Evolutionary conservation across 1,140 invertebrate genomes (phyloP).

Genomic region (Latrodectus geometricus): DNA sequence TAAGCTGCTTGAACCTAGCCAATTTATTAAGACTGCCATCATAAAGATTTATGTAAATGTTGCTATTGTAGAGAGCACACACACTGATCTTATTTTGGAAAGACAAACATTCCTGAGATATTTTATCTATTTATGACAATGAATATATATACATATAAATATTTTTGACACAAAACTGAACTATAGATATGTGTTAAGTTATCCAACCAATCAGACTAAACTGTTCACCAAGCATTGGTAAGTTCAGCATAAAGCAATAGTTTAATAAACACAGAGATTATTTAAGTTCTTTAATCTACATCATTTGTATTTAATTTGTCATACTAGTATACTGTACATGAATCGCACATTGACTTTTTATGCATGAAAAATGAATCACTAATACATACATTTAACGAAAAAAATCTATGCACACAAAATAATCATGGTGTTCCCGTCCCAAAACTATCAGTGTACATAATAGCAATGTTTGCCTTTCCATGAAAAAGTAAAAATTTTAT

Average conservation of each 20-base stretch:
- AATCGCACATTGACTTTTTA: neutral
- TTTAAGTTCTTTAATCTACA: too few species aligned
- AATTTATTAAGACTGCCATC: neutral
- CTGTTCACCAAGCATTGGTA: too few species aligned
- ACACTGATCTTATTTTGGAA: slow-evolving; percentile 3
- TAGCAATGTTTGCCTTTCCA: slow-evolving; percentile 53
- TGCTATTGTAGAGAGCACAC: neutral
- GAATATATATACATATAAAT: neutral
- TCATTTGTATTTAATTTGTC: neutral
- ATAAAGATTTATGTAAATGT: neutral
- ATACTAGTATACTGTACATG: neutral
- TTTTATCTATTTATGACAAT: neutral
- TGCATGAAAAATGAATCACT: neutral
- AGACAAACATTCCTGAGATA: slow-evolving; percentile 33
- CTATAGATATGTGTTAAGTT: too few species aligned
- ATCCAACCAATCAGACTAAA: too few species aligned
- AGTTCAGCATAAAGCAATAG: too few species aligned
- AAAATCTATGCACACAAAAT: neutral
- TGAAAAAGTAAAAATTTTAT: slow-evolving; percentile 24
- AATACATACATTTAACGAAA: neutral
- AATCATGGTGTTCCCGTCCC: slow-evolving; percentile 31
- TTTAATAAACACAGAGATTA: too few species aligned
- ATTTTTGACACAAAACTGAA: neutral
- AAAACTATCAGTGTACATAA: neutral
- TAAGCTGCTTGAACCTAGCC: slow-evolving; percentile 14